Base-by-base conservation (phyloP, 2,797 vertebrate genomes). In the Valencia hispanica region DNA sequence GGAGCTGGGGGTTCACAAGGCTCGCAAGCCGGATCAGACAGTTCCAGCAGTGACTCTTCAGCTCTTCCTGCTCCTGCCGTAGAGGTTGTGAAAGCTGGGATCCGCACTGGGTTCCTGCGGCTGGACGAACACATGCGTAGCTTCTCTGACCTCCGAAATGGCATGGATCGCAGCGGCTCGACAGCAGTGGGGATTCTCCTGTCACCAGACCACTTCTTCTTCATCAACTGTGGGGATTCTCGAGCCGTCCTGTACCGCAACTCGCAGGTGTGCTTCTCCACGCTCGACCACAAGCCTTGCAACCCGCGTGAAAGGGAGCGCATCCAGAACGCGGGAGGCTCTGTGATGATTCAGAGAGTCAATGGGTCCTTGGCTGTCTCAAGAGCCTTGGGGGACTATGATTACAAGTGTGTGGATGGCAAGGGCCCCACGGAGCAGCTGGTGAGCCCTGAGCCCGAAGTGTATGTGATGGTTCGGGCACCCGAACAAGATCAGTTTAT, bases 111-210 rank as follows among this genome's bases (percentile, higher is more conserved):
- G 87, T 99, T 99, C 94, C 95, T 99, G 95, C 96, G 96, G 93
- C 99, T 99, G 55, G 98, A 99, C 47, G 98, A 99, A 81, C 97
- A 98, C 93, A 99, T 99, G 98, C 97, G 98, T 93, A 98, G 97
- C 96, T 99, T 99, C 88, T 96, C 97, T 27, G 98, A 99, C 93
- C 96, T 98, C 89, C 97, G 97, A 88, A 98, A 99, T 15, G 98
- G 98, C 78, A 96, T 98, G 96, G 98, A 99, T 95, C 96, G 98
- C 88, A 99, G 98, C n/a, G 98, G 98, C 81, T 99, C 98, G 45
- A 99, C 98, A 18, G 98, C 97, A n/a, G 98, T 99, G 86, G 98
- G 96, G 73, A 96, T 99, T 84, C 94, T 99, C 88, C 94, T 99
- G 85, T 99, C 98, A 36, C 98, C 98, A 1, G 96, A 96, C 50